Evolutionary conservation across 1,140 invertebrate genomes (phyloP).

Genomic region (Nasonia giraulti): DNA sequence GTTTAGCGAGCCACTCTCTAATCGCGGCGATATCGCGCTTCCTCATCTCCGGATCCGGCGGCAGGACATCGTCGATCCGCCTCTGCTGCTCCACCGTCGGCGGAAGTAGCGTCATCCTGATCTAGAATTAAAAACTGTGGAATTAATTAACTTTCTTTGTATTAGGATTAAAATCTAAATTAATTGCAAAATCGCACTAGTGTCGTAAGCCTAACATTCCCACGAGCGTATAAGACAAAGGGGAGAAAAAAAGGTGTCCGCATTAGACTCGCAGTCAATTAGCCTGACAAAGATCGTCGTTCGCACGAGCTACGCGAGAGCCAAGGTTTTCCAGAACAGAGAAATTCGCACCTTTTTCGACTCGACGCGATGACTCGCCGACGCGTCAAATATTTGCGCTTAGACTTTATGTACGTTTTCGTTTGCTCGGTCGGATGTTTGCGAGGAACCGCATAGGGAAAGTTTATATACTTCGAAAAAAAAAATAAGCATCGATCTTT

Average conservation of each 20-base stretch:
- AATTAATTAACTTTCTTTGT: too few relatives aligned
- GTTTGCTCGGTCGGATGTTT: too few relatives aligned
- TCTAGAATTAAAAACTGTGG: background rate
- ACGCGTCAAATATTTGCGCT: background rate
- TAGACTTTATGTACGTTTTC: too few relatives aligned
- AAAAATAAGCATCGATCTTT: too few relatives aligned
- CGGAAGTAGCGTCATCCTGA: slow-evolving; percentile 67
- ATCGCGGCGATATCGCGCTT: slow-evolving; percentile 65
- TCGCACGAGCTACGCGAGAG: background rate
- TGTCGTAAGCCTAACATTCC: background rate
- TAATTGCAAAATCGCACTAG: background rate
- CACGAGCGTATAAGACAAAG: background rate
- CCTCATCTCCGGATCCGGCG: slow-evolving; percentile 66
- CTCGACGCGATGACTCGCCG: background rate
- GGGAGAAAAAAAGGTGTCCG: background rate
- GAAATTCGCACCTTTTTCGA: slow-evolving; percentile 1
- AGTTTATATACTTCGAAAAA: too few relatives aligned
- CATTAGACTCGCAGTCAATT: background rate
- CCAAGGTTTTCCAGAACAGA: slow-evolving; percentile 10
- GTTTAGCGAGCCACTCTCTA: slow-evolving; percentile 73
- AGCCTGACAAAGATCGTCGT: background rate
- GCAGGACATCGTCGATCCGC: slow-evolving; percentile 66
- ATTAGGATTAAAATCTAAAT: background rate
- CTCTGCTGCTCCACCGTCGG: slow-evolving; percentile 68
- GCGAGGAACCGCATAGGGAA: too few relatives aligned